A percentile compares a stretch with the other conserved stretches of the same genome.
phyloP scores from a whole-genome alignment of 2,113 vertebrate genomes.

The Symphodus melops region DNA sequence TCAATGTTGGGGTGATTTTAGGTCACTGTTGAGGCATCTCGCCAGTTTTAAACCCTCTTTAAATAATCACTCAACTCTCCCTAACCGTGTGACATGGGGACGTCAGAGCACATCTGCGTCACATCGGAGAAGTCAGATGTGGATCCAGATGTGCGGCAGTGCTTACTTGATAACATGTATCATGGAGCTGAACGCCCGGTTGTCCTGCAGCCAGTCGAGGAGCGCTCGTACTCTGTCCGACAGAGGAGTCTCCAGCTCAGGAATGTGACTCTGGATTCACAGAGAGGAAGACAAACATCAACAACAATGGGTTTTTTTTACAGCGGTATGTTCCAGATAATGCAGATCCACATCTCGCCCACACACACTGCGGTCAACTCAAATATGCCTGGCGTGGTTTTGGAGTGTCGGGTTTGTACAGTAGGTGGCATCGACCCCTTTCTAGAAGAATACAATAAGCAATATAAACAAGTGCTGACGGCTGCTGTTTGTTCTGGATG shows the following conservation, averaged over 20 bases:
- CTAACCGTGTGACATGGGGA: background rate
- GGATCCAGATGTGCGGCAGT: conserved; percentile 27
- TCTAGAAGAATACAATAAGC: conserved; percentile 39
- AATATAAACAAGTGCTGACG: conserved; percentile 49
- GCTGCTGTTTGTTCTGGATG: conserved; percentile 32
- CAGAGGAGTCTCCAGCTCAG: conserved; percentile 88
- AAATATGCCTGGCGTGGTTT: conserved; percentile 38
- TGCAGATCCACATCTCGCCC: background rate
- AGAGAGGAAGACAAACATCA: conserved; percentile 38
- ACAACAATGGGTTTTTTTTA: conserved; percentile 25
- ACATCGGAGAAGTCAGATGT: background rate
- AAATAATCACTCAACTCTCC: background rate
- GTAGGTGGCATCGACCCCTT: conserved; percentile 22
- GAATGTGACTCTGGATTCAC: conserved; percentile 87
- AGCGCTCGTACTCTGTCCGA: conserved; percentile 92
- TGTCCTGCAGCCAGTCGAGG: conserved; percentile 94
- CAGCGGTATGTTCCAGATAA: background rate
- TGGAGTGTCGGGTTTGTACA: background rate
- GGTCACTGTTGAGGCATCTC: background rate
- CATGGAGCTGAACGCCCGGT: conserved; percentile 86
- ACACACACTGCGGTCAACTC: conserved; percentile 22
- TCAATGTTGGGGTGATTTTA: background rate
- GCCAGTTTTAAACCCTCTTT: too few relatives aligned
- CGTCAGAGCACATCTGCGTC: background rate
- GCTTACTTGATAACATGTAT: conserved; percentile 94